Base-by-base conservation (phyloP, 2,888 invertebrate genomes). In the Ectemnius lituratus region DNA sequence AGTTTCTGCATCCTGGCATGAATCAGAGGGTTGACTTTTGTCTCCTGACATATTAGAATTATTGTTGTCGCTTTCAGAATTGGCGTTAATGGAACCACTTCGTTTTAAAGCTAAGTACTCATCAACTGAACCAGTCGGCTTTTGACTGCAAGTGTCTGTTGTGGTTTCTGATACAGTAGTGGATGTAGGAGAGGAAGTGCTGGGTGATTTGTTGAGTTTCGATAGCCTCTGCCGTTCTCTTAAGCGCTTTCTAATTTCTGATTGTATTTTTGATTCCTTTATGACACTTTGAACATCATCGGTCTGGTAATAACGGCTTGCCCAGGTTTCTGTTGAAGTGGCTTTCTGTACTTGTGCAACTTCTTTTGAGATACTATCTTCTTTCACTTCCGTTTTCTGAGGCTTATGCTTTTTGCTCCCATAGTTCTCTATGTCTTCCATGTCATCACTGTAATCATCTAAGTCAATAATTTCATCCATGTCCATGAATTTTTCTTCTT, bases 241-340 rank as follows among this genome's bases (percentile, higher is more conserved):
- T 62, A 91, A 80, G 16, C 90, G 87, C 81, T 91, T 91, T 2
- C 91, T 85, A 68, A 91, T 91, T 78, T 91, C 91, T 0, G 91
- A 91, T 49, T 91, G 91, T 56, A 91, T 91, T 68, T 91, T 91
- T 1, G 91, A 91, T 64, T 91, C 90, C 73, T 90, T 90, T 64
- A 91, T 90, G 16, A 91, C 91, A 65, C 77, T 90, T 63, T 90
- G 90, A 1, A 91, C 91, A 73, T 89, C 90, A 49, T 90, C 91
- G 14, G 90, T 90, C 67, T 89, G 88, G 77, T 89, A 90, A 74
- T 91, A 91, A n/a, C 91, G 87, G 16, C 89, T 86, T 4, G 90
- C 89, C 91, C 91, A 91, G 11, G 91, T 91, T 84, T 91, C 90
- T 1, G 88, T 27, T 18, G 77, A 84, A 16, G 68, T 70, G 2